Evolutionary conservation across 2,888 invertebrate genomes (phyloP), one percentile per base, ranked within the genome.

Genomic region (Zonitis immaculata): DNA sequence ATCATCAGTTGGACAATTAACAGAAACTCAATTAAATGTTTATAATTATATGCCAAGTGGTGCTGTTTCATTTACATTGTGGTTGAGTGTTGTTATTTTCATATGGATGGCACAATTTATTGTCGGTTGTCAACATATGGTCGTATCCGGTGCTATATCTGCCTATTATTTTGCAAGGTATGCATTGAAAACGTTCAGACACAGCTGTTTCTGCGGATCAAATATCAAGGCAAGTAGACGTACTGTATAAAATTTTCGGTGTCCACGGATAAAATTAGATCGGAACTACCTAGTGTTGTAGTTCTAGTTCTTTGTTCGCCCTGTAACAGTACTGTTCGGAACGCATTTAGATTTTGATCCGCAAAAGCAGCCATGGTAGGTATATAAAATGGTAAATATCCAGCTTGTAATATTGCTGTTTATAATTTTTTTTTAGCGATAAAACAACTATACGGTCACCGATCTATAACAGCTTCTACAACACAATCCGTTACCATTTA

Each of bases 61-160:
- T 4, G 59, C 65, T 4, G 72, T 73, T 62, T 65, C 70, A 61
- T 70, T 73, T 59, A 61, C 76, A 8, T 66, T 76, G 44, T 76
- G 76, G 73, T 75, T 76, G 58, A 76, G 78, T 56, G 57, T 78
- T 12, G 69, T 84, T 47, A 82, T 80, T 7, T 71, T 82, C 47
- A 73, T 84, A 52, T 85, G 85, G 85, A 76, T 81, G 20, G 74
- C 78, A 43, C 82, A 84, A 67, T 83, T 84, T 65, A 77, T 82
- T 55, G 74, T 83, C 42, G 83, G 81, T 30, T 82, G 82, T 66
- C 83, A 85, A 63, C 82, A 84, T 66, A 79, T 84, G 72, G 77
- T 84, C 3, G 78, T 85, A 47, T 82, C 83, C 32, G 81, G 83
- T 2, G 76, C 82, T n/a, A 81, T 84, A 1, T 79, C 82, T 1